Base-by-base conservation (phyloP, 1,140 invertebrate species). In the Neotoxoptera formosana region DNA sequence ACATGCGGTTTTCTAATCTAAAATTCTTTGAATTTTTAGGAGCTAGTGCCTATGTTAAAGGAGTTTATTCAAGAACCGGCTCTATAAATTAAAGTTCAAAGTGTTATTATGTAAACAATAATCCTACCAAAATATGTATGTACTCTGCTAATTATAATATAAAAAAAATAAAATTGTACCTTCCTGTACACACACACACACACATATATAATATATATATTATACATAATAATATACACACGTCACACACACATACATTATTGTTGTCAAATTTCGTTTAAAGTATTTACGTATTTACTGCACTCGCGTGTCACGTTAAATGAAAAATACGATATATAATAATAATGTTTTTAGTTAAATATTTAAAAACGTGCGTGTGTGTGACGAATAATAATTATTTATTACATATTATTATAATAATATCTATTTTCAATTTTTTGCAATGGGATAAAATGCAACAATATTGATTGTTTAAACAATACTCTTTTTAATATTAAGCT, bases 81-180 rank as follows among this genome's bases (percentile, higher is more conserved):
- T 17, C 30, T 7, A 34, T 88, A 88, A 48, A 88, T 48, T 48
- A 34, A n/a, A 47, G 21, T 51, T 48, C n/a, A 25, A 48, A 14
- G 25, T 87, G 30, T n/a, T 87, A 87, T 48, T n/a, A 86, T 86
- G 41, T 83, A 86, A 86, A 86, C 23, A 86, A 86, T 45, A 86
- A 45, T 86, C 11, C 36, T 25, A 86, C 11, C 81, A 83, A 25
- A 41, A 9, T 23, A 36, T 23, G 3, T 83, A 83, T 14, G 30
- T 67, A 67, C 30, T 67, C 30, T n/a, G 11, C 3, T 11, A 67
- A 67, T 67, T 67, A 67, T n/a, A 67, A 67, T 67, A 67, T 67
- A 14, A 14, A n/a, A 67, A n/a, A n/a, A 67, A 67, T 67, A 67
- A 14, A 67, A 67, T 67, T 67, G 1, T 67, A 67, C 11, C 56